Conservation (phyloP, 2,888 invertebrate species). For the Halictus ligatus region DNA sequence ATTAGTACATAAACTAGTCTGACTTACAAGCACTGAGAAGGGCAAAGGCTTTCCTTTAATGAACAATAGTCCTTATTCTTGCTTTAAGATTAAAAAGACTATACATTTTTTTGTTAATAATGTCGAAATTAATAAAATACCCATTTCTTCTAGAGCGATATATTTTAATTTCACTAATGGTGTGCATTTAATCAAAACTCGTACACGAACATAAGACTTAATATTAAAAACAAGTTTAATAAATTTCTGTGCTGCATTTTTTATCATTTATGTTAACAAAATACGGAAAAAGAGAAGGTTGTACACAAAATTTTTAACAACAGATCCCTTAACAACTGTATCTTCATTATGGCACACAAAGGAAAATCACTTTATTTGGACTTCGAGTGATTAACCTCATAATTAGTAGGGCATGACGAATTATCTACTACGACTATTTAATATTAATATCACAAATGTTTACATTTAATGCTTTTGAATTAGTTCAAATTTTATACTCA, state of each 20-base stretch:
- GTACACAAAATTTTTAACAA: constrained; percentile 44
- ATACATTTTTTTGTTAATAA: constrained; percentile 26
- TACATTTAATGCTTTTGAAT: constrained; percentile 77
- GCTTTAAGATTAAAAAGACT: constrained; percentile 20
- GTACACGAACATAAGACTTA: constrained; percentile 16
- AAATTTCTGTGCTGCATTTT: constrained; percentile 14
- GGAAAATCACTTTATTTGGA: constrained; percentile 62
- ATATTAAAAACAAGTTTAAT: constrained; percentile 20
- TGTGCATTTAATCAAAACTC: background rate
- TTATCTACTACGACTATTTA: constrained; percentile 76
- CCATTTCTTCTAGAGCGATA: constrained; percentile 7
- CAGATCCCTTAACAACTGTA: constrained; percentile 52
- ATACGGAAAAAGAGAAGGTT: constrained; percentile 22
- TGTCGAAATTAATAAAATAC: constrained; percentile 36
- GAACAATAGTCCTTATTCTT: constrained; percentile 13
- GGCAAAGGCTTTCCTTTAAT: constrained; percentile 4
- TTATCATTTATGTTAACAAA: constrained; percentile 24
- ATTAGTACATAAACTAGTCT: constrained; percentile 25
- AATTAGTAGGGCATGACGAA: constrained; percentile 62
- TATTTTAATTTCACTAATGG: constrained; percentile 12
- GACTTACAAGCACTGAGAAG: constrained; percentile 13
- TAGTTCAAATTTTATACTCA: constrained; percentile 62
- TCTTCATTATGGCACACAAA: constrained; percentile 73
- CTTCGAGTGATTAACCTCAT: constrained; percentile 51
- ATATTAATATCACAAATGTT: constrained; percentile 83